Conservation (phyloP, 2,797 vertebrate species). For the Nyctibius grandis region DNA sequence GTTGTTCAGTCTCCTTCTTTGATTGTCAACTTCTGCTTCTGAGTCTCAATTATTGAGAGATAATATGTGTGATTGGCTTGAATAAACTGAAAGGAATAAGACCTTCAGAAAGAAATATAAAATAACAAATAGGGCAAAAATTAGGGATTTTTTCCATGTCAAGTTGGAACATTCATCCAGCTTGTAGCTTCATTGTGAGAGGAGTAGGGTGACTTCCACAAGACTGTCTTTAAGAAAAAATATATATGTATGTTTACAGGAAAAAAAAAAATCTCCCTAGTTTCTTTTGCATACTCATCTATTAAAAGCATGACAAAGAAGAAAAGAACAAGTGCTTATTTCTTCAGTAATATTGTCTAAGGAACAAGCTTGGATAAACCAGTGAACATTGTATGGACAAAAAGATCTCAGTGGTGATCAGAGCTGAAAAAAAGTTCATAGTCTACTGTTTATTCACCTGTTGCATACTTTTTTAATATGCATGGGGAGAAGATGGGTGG, state of each 20-base stretch:
- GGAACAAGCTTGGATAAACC: neutral
- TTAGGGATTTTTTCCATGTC: accelerated
- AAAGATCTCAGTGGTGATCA: neutral
- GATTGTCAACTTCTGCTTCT: neutral
- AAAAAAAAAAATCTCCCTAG: neutral
- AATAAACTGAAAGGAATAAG: neutral
- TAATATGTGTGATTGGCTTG: neutral
- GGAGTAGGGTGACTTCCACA: neutral
- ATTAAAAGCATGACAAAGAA: neutral
- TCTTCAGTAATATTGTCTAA: neutral
- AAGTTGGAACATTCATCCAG: neutral
- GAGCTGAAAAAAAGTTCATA: neutral
- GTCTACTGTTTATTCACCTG: neutral
- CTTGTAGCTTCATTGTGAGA: neutral
- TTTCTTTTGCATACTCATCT: neutral
- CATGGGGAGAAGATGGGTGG: neutral
- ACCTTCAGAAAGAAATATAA: neutral
- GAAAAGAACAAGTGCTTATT: neutral
- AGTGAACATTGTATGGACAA: neutral
- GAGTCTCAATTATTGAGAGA: neutral
- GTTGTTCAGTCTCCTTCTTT: neutral
- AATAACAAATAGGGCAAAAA: neutral
- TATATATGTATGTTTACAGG: neutral
- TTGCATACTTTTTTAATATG: accelerated
- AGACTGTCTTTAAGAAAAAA: neutral